phyloP scores from a whole-genome alignment of 2,113 vertebrate species.

The Baryphthengus martii region DNA sequence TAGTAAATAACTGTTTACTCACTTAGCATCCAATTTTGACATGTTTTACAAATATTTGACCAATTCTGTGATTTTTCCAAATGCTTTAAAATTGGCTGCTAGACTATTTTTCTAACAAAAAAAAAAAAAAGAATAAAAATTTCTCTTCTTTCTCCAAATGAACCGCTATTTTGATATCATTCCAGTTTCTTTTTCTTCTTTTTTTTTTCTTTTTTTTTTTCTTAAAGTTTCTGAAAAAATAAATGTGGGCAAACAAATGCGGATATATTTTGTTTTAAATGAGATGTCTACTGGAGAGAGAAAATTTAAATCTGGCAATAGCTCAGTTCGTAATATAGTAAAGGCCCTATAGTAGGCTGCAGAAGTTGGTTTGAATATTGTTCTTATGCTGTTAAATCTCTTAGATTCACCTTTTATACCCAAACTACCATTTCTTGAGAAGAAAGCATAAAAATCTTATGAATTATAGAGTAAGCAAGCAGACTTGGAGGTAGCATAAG shows the following conservation, averaged over 20 bases:
- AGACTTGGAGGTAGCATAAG: not conserved
- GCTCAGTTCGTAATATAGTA: not conserved
- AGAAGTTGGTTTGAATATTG: not conserved
- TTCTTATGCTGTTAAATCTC: not conserved
- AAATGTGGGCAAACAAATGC: not conserved
- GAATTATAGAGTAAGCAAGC: not conserved
- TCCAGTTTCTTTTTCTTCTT: not conserved
- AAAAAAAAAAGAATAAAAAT: not conserved
- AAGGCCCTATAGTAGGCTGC: not conserved
- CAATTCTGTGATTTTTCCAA: not conserved
- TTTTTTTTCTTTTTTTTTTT: not conserved
- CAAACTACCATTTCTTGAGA: not conserved
- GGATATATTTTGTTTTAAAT: not conserved
- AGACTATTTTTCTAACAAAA: not conserved
- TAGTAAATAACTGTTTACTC: slow-evolving; percentile 2
- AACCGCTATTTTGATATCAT: not conserved
- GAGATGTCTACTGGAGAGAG: not conserved
- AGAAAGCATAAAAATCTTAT: not conserved
- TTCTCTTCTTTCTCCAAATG: not conserved
- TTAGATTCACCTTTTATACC: not conserved
- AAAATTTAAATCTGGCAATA: not conserved
- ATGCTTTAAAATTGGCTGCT: not conserved
- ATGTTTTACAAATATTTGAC: not conserved
- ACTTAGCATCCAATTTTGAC: not conserved
- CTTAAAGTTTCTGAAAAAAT: not conserved